Evolutionary conservation across 2,797 vertebrate species (phyloP), one percentile per base, ranked within the genome.

Genomic region (Hephaestus fuliginosus): DNA sequence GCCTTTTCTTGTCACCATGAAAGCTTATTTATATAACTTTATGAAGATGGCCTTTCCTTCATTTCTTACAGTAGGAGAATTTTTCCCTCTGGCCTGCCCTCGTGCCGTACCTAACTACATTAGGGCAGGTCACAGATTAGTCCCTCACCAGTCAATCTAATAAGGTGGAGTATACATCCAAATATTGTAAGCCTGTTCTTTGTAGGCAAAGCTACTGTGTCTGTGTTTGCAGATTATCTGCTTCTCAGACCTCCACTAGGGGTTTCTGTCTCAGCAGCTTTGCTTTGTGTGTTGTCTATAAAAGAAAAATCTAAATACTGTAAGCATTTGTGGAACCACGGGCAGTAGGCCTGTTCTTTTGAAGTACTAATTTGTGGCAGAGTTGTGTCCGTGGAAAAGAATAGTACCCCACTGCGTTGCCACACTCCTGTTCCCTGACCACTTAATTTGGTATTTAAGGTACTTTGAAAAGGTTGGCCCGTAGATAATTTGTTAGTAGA

Each of bases 401-500:
- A 74, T 53, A 67, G 57, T 55, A 36, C 60, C 74, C 64, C 53
- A 52, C 69, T 78, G 69, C 1, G 49, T 48, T 8, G 3, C 65
- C 67, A 74, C 60, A 60, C 61, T 81, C 64, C 64, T 68, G 7
- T 67, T 81, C 70, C 80, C 70, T 67, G 52, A 73, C 76, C 77
- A 74, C 76, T 79, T 79, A 39, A 88, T 86, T 83, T 86, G 63
- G 36, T 74, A 69, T 84, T 86, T 77, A 82, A 81, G 73, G 41
- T 64, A 49, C 64, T 81, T 78, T 80, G 65, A 41, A 90, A 88
- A 83, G 52, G 46, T 39, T 82, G 70, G 33, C 74, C 81, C 64
- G 22, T 71, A 60, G 76, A 79, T 86, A 74, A 87, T 87, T 68
- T 78, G 69, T 73, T 58, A 76, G 79, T 62, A 51, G 63, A 79